Percentiles rank a stretch among this genome's conserved stretches.
Evolutionary conservation across 2,888 invertebrate species (phyloP).

Genomic region (Callinectes sapidus): DNA sequence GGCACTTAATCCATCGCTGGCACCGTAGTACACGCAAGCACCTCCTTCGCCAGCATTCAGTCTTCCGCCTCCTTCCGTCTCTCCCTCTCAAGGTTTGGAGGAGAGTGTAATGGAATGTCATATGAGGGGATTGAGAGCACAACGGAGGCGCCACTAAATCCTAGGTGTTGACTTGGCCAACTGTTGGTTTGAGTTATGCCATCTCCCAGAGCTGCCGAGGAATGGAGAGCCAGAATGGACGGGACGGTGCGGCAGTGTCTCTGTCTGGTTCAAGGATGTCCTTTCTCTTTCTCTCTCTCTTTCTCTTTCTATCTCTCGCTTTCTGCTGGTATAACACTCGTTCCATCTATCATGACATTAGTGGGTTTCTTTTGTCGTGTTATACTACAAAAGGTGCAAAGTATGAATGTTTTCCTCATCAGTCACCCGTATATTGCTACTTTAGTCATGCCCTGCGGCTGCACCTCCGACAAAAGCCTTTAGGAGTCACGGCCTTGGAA

Average conservation of each 20-base stretch:
- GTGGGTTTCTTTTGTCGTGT: not conserved
- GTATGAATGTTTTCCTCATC: not conserved
- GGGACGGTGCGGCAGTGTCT: not conserved
- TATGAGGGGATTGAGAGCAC: not conserved
- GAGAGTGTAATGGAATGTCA: not conserved
- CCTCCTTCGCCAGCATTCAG: not conserved
- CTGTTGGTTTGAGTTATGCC: not conserved
- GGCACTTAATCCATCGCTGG: not conserved
- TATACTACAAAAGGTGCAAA: not conserved
- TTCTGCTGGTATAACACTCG: not conserved
- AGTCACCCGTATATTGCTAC: not conserved
- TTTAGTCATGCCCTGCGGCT: not conserved
- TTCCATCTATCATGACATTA: not conserved
- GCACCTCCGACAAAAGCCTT: not conserved
- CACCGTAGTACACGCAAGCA: not conserved
- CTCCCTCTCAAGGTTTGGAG: not conserved
- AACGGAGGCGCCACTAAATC: not conserved
- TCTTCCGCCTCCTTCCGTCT: not conserved
- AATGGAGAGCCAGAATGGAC: not conserved
- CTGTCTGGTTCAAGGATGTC: not conserved
- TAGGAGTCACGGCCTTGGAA: not conserved
- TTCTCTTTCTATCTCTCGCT: too few relatives aligned
- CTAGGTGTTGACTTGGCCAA: not conserved
- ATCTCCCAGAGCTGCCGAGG: not conserved
- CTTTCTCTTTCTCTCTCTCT: too few relatives aligned